Percentiles rank a stretch among this genome's conserved stretches.
These are phyloP conservation scores for Amphipoea lucens DNA, from an alignment of 2,888 invertebrate species.

Conservation along the genomic window DNA sequence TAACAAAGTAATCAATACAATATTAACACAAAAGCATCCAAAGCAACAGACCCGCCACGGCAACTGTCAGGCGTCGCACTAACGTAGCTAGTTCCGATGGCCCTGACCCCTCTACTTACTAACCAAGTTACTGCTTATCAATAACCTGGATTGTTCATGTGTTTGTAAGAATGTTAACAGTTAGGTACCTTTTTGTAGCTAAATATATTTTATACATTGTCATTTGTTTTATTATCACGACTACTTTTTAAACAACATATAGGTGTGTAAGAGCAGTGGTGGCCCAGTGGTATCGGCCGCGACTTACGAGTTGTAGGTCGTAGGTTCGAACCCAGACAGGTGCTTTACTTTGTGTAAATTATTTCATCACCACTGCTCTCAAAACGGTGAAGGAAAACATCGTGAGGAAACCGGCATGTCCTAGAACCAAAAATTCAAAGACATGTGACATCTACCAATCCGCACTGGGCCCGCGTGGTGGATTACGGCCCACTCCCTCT, in stretches of 20 bases:
- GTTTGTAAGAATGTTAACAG: constrained; percentile 3
- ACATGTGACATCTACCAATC: too few relatives aligned
- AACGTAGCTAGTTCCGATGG: constrained; percentile 53
- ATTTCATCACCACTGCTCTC: too few relatives aligned
- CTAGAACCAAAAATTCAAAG: too few relatives aligned
- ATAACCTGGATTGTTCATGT: constrained; percentile 28
- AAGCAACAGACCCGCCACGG: constrained; percentile 8
- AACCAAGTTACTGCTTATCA: constrained; percentile 31
- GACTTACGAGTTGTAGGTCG: too few relatives aligned
- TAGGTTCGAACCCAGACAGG: too few relatives aligned
- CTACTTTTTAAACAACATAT: background rate
- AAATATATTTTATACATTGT: constrained; percentile 1
- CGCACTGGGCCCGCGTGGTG: too few relatives aligned
- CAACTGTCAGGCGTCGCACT: constrained; percentile 12
- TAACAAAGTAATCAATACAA: constrained; percentile 6
- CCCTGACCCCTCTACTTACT: constrained; percentile 54
- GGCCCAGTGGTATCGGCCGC: too few relatives aligned
- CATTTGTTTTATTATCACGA: background rate
- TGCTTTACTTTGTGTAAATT: too few relatives aligned
- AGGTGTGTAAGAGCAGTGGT: too few relatives aligned
- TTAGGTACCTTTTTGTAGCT: background rate
- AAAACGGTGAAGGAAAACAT: too few relatives aligned
- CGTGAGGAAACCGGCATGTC: too few relatives aligned
- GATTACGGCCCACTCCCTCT: too few relatives aligned
- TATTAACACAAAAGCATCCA: background rate